A percentile compares a stretch with the other conserved stretches of the same genome.
Evolutionary conservation across 2,888 invertebrate genomes (phyloP).

Genomic region (Digitonthophagus gazella): DNA sequence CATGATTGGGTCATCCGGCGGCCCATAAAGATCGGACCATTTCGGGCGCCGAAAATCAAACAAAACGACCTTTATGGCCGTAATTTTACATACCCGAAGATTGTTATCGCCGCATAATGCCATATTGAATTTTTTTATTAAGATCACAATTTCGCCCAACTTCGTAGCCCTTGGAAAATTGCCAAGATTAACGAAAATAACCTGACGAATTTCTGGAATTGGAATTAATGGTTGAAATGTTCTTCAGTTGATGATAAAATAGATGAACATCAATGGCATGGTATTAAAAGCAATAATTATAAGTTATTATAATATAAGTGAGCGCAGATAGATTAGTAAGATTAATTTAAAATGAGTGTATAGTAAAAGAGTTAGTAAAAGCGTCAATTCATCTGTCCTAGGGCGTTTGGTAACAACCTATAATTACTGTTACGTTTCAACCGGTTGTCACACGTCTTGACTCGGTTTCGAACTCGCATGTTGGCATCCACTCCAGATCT

Average conservation of each 20-base stretch:
- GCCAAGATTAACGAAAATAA: background rate
- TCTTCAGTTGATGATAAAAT: background rate
- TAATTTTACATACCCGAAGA: background rate
- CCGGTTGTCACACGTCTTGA: background rate
- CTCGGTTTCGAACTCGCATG: background rate
- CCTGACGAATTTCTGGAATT: background rate
- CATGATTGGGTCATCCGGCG: background rate
- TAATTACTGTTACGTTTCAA: background rate
- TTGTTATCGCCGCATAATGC: background rate
- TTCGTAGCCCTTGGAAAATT: background rate
- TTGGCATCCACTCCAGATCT: background rate
- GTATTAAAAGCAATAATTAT: background rate
- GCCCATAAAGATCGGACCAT: background rate
- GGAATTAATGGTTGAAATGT: no score
- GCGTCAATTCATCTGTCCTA: background rate
- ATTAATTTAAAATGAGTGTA: background rate
- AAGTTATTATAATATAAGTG: background rate
- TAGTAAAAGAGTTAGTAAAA: background rate
- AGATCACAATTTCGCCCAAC: background rate
- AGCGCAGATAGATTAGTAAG: background rate
- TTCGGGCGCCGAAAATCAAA: background rate
- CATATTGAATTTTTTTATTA: background rate
- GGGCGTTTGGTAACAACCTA: background rate
- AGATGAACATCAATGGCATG: background rate
- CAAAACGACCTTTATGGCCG: background rate